Percentiles rank a stretch among this genome's conserved stretches.
phyloP scores from a whole-genome alignment of 2,888 invertebrate species.

The Eledone cirrhosa region DNA sequence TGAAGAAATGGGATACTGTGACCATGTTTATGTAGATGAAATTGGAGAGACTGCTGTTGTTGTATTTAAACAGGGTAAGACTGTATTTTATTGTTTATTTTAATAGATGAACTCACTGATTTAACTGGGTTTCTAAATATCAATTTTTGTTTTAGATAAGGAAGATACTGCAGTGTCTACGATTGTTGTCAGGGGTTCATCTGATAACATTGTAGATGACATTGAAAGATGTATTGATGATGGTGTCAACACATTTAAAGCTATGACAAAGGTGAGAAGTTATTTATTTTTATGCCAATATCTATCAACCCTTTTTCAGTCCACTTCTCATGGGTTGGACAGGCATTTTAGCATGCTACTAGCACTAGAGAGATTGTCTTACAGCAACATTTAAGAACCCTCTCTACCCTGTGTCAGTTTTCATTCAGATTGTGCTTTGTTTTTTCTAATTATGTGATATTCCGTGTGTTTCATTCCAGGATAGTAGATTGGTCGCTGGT shows the following conservation, averaged over 20 bases:
- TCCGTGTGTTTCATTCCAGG: constrained; percentile 57
- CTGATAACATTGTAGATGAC: constrained; percentile 98
- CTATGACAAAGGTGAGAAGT: constrained; percentile 77
- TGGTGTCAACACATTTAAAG: constrained; percentile 98
- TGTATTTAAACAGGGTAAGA: constrained; percentile 82
- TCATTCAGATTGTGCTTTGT: too few species aligned
- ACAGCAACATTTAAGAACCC: too few species aligned
- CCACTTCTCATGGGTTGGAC: too few species aligned
- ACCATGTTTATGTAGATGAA: constrained; percentile 88
- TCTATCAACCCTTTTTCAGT: too few species aligned
- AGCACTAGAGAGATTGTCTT: too few species aligned
- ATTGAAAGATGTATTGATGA: constrained; percentile 98
- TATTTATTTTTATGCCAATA: too few species aligned
- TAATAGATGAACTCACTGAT: background rate
- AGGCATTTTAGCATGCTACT: too few species aligned
- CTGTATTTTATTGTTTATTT: background rate
- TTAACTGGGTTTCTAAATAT: background rate
- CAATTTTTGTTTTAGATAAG: constrained; percentile 67
- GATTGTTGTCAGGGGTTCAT: constrained; percentile 92
- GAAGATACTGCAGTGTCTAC: constrained; percentile 89
- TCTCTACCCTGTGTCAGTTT: too few species aligned
- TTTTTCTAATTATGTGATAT: too few species aligned
- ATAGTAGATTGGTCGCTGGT: constrained; percentile 81
- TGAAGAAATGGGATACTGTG: constrained; percentile 92
- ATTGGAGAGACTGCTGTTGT: constrained; percentile 94